phyloP scores from a whole-genome alignment of 2,113 vertebrate genomes.

The Ageneiosus marmoratus region DNA sequence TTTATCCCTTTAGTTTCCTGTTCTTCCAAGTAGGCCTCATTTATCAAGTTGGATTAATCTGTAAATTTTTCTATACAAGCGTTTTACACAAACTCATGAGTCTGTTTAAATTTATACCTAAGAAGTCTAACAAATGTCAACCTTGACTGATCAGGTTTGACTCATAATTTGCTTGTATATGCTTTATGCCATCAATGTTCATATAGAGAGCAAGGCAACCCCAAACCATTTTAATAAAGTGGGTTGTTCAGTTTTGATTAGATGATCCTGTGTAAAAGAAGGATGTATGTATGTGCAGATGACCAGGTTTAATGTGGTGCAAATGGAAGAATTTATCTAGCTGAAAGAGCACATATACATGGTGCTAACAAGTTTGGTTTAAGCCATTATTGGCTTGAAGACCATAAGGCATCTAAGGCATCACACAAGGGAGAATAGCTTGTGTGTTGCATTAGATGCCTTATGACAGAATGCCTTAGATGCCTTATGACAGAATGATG shows the following conservation, averaged over 20 bases:
- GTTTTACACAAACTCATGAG: not conserved
- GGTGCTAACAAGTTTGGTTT: not conserved
- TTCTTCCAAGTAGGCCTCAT: not conserved
- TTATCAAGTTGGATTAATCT: not conserved
- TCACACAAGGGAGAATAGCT: too few species aligned
- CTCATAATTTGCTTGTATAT: not conserved
- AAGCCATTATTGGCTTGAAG: not conserved
- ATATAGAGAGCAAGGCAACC: not conserved
- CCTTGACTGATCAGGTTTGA: not conserved
- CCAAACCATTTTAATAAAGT: not conserved
- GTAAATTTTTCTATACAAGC: not conserved
- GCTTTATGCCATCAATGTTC: not conserved
- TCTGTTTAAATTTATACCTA: not conserved
- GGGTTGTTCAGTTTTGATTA: not conserved
- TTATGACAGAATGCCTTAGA: not conserved
- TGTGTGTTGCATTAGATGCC: too few species aligned
- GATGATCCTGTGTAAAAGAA: not conserved
- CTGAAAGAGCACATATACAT: not conserved
- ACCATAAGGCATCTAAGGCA: conserved; percentile 3
- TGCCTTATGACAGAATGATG: not conserved
- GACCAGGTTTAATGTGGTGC: not conserved
- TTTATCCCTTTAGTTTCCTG: not conserved
- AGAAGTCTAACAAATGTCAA: not conserved
- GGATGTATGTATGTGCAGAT: not conserved
- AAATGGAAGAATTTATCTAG: not conserved